Percentiles rank a stretch among this genome's conserved stretches.
Evolutionary conservation across 2,113 vertebrate genomes (phyloP).

Genomic region (Epinephelus cyanopodus): DNA sequence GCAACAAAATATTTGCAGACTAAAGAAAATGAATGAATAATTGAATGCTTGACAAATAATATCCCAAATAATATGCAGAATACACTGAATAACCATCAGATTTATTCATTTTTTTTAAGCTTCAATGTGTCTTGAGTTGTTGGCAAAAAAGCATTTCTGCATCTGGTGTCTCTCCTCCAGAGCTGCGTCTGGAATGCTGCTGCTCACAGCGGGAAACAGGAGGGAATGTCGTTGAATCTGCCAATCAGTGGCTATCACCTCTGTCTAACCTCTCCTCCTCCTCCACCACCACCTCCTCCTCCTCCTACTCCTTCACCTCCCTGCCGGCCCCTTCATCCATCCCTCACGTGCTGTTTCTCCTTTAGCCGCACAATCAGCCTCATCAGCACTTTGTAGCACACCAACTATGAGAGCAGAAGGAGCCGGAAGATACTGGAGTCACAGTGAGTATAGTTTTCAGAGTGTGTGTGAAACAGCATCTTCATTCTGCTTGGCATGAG

Average conservation of each 20-base stretch:
- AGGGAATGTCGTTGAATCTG: constrained; percentile 62
- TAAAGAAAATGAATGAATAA: background rate
- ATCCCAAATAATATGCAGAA: too few species aligned
- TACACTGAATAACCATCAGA: background rate
- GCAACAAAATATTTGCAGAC: background rate
- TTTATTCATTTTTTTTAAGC: background rate
- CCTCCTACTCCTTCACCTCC: constrained; percentile 29
- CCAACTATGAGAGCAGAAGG: constrained; percentile 18
- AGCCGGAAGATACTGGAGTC: constrained; percentile 27
- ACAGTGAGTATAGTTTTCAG: constrained; percentile 48
- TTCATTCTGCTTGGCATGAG: background rate
- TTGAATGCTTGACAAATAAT: too few species aligned
- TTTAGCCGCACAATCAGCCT: constrained; percentile 35
- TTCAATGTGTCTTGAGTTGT: background rate
- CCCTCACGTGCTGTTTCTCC: constrained; percentile 27
- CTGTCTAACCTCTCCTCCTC: constrained; percentile 64
- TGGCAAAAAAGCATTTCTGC: constrained; percentile 11
- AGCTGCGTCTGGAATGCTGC: constrained; percentile 53
- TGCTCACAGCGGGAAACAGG: constrained; percentile 71
- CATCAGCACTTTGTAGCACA: constrained; percentile 42
- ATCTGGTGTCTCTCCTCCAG: constrained; percentile 38
- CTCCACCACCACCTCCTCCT: constrained; percentile 15
- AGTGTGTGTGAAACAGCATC: background rate
- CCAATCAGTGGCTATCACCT: constrained; percentile 69
- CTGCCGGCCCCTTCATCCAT: constrained; percentile 26